Evolutionary conservation across 2,113 vertebrate genomes (phyloP).

Genomic region (Amphiprion percula): DNA sequence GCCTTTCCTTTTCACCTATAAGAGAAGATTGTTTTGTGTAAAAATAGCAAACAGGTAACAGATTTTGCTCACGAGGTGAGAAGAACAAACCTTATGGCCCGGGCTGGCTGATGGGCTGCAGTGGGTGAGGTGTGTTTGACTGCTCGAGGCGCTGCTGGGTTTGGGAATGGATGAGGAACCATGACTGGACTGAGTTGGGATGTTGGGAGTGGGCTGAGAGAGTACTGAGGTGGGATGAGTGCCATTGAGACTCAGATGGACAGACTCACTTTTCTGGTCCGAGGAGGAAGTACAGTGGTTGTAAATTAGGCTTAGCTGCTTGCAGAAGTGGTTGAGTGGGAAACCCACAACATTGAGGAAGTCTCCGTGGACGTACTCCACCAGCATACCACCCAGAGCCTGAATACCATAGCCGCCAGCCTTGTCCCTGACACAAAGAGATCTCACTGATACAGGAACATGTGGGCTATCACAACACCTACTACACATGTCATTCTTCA

Average conservation of each 20-base stretch:
- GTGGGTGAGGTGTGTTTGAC: conserved; percentile 5
- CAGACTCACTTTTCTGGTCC: not conserved
- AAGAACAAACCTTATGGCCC: conserved; percentile 51
- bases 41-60: not conserved
- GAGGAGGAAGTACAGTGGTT: conserved; percentile 32
- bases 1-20: conserved; percentile 58
- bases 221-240: not conserved
- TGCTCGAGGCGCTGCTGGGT: not conserved
- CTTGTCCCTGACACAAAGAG: conserved; percentile 90
- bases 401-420: conserved; percentile 98
- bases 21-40: not conserved
- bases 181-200: not conserved
- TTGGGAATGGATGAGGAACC: not conserved
- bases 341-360: conserved; percentile 96
- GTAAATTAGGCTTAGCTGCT: conserved; percentile 87
- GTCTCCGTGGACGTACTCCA: conserved; percentile 92
- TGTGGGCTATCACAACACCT: too few relatives aligned
- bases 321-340: conserved; percentile 96
- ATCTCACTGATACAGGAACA: not conserved
- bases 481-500: not conserved
- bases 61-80: not conserved
- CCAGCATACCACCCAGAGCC: conserved; percentile 94
- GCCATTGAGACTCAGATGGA: not conserved
- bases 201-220: not conserved
- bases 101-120: conserved; percentile 41